Conservation (phyloP, 92 coral and sea anemone genomes). For the Diadumene lineata region DNA sequence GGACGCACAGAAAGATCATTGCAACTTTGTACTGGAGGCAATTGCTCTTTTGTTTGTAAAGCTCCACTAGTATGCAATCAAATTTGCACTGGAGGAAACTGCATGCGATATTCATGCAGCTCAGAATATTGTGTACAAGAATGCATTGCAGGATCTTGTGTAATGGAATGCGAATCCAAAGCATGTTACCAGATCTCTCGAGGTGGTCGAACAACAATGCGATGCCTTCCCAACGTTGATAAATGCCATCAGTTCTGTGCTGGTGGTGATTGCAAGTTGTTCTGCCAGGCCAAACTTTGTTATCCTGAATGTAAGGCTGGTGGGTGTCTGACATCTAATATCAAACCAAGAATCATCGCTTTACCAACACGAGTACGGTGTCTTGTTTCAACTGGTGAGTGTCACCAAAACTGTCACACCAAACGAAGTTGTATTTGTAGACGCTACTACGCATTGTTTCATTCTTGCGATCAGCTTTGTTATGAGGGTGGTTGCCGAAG, state of each 20-base stretch:
- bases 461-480: conserved; percentile 61
- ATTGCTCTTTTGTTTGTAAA: conserved; percentile 64
- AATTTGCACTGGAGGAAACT: conserved; percentile 62
- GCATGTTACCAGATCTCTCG: conserved; percentile 57
- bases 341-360: conserved; percentile 49
- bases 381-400: conserved; percentile 36
- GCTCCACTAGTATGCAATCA: conserved; percentile 57
- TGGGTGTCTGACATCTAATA: conserved; percentile 38
- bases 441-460: conserved; percentile 37
- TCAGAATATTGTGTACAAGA: conserved; percentile 58
- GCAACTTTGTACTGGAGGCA: conserved; percentile 72
- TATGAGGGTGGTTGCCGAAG: conserved; percentile 58
- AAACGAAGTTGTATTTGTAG: conserved; percentile 50
- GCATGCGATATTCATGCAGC: conserved; percentile 42
- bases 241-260: conserved; percentile 67
- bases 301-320: conserved; percentile 63
- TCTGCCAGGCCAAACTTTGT: conserved; percentile 64
- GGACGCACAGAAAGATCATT: conserved; percentile 65
- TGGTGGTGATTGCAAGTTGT: conserved; percentile 53
- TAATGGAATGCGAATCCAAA: conserved; percentile 51
- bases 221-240: conserved; percentile 43
- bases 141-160: conserved; percentile 62
- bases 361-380: conserved; percentile 39
- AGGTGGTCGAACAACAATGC: conserved; percentile 53
- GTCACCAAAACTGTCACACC: conserved; percentile 55